Base-by-base conservation (phyloP, 2,888 invertebrate species). In the Drosophila phalerata region DNA sequence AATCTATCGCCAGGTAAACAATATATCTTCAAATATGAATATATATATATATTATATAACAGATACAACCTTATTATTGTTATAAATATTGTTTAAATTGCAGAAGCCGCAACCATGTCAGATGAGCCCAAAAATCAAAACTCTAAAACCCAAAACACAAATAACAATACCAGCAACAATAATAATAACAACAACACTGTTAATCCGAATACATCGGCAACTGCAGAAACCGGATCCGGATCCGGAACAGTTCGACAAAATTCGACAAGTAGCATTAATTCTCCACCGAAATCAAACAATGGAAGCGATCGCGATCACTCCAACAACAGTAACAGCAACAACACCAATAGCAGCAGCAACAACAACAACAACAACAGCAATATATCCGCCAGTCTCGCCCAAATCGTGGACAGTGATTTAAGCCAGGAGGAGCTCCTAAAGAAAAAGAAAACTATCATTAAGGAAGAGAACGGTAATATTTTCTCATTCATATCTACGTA, bases 391-490 rank as follows among this genome's bases (percentile, higher is more conserved):
- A 65, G 43, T 51, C 40, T 80, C 15, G 37, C 72, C 13, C 81
- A 79, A 43, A 67, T 73, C 25, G 57, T 73, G 10, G 90, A 89
- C 5, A 42, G 53, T 53, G 89, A 90, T 15, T 17, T 73, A 1
- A 60, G 69, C 15, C 69, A 73, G 30, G 88, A 88, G 9, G 80
- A 84, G 1, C 22, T 69, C 3, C n/a, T 73, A 9, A 88, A 78
- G n/a, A 75, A 74, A 5, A 85, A 84, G 10, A 82, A 79, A 43
- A 58, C 34, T 5, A 65, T 30, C 63, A 62, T 58, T 9, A 90
- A 85, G 63, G 90, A 90, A 30, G 90, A 91, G 19, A 90, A 88
- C 22, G 91, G 91, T 90, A 73, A n/a, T 2, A 9, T 9, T 15
- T 9, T 1, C 9, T 9, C 9, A 3, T 38, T 25, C 9, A n/a